phyloP scores from a whole-genome alignment of 2,797 vertebrate species.

The Betta splendens region DNA sequence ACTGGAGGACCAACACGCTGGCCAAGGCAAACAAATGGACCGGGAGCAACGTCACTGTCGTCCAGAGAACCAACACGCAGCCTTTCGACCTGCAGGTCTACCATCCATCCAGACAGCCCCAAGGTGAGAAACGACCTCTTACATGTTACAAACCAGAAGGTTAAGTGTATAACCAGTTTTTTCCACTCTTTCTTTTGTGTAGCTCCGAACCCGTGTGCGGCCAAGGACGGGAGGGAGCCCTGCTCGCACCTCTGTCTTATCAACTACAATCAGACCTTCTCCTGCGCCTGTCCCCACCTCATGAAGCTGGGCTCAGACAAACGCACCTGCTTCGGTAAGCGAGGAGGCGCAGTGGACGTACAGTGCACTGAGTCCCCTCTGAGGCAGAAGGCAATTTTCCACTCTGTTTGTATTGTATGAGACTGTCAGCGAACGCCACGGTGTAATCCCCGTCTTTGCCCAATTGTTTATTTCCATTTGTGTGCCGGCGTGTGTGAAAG shows the following conservation, averaged over 20 bases:
- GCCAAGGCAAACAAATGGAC: constrained; percentile 98
- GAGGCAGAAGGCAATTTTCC: neutral
- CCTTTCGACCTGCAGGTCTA: constrained; percentile 97
- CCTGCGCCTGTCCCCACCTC: constrained; percentile 94
- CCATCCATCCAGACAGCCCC: constrained; percentile 92
- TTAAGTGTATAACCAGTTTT: neutral
- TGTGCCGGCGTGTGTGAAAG: constrained; percentile 6
- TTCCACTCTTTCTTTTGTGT: neutral
- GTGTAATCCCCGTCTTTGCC: constrained; percentile 33
- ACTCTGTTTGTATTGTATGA: constrained; percentile 27
- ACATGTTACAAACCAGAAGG: neutral
- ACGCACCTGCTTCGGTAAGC: constrained; percentile 89
- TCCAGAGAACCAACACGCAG: constrained; percentile 96
- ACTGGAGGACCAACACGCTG: constrained; percentile 95
- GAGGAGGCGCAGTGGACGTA: neutral
- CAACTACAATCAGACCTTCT: constrained; percentile 92
- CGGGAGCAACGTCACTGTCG: constrained; percentile 94
- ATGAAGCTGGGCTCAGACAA: constrained; percentile 92
- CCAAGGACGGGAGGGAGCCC: constrained; percentile 87
- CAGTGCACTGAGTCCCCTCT: constrained; percentile 5
- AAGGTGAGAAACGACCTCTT: constrained; percentile 76
- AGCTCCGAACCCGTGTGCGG: constrained; percentile 94
- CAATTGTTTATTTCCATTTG: constrained; percentile 27
- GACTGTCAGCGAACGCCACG: constrained; percentile 16
- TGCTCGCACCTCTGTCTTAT: constrained; percentile 96